These are phyloP conservation scores for Chiloscyllium punctatum DNA, from an alignment of 2,797 vertebrate species.

Conservation along the genomic window DNA sequence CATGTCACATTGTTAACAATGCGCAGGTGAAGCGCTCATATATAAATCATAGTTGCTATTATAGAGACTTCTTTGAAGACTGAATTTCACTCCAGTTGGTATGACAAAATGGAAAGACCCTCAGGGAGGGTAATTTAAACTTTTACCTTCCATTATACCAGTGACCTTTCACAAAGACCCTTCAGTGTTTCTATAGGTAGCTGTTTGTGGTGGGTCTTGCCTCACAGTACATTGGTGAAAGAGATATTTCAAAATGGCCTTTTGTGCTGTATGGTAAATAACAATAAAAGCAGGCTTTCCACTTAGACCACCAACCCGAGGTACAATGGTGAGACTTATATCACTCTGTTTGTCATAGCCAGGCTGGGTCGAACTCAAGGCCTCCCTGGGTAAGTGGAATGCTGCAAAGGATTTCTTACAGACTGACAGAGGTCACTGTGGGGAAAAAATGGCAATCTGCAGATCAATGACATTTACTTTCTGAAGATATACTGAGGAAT, in stretches of 20 bases:
- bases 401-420: not conserved
- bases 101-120: not conserved
- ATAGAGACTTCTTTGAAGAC: not conserved
- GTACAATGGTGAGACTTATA: not conserved
- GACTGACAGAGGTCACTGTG: not conserved
- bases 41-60: not conserved
- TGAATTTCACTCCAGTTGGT: not conserved
- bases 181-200: not conserved
- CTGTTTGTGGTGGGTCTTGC: not conserved
- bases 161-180: not conserved
- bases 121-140: not conserved
- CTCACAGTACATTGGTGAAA: not conserved
- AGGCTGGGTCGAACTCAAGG: not conserved
- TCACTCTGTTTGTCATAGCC: not conserved
- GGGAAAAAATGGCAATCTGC: not conserved
- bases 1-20: not conserved
- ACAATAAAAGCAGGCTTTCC: not conserved
- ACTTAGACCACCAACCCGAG: not conserved
- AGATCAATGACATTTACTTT: not conserved
- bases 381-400: not conserved
- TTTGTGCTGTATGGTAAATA: slow-evolving; percentile 3
- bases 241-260: not conserved
- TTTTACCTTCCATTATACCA: not conserved
- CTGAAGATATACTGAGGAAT: not conserved
- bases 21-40: not conserved